A percentile compares a stretch with the other conserved stretches of the same genome.
phyloP scores from a whole-genome alignment of 2,888 invertebrate genomes.

The Oscheius sp. region DNA sequence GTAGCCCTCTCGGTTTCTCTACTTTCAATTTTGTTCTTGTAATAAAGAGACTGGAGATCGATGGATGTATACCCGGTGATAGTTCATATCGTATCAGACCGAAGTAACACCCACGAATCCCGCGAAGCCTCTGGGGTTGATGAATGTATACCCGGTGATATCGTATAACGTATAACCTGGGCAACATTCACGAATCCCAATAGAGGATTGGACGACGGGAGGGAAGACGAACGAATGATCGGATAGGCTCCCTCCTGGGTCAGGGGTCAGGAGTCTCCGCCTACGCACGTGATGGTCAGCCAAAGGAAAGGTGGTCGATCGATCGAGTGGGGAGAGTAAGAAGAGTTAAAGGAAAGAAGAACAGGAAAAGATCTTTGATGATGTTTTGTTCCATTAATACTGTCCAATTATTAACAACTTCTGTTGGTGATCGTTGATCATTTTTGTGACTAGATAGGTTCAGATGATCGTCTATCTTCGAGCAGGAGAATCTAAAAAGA shows the following conservation, averaged over 20 bases:
- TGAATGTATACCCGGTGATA: conserved; percentile 51
- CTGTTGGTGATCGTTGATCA: no score
- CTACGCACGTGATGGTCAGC: conserved; percentile 19
- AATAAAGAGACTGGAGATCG: neutral
- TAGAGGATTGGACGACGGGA: neutral
- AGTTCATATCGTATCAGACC: conserved; percentile 34
- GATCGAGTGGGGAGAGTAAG: no score
- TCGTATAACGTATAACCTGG: conserved; percentile 30
- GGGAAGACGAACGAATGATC: conserved; percentile 4
- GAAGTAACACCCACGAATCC: conserved; percentile 38
- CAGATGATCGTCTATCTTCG: no score
- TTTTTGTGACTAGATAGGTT: no score
- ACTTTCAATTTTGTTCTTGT: neutral
- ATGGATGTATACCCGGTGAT: conserved; percentile 50
- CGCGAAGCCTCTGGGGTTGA: conserved; percentile 16
- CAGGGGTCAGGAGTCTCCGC: conserved; percentile 21
- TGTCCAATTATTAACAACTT: no score
- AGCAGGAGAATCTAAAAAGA: no score
- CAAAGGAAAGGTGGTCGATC: neutral
- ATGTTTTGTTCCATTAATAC: neutral
- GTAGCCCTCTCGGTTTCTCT: neutral
- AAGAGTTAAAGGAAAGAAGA: no score
- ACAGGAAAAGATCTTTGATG: neutral
- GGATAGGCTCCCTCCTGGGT: neutral
- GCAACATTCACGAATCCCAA: conserved; percentile 41